Evolutionary conservation across 1,140 invertebrate genomes (phyloP).

Genomic region (Drosophila insularis): DNA sequence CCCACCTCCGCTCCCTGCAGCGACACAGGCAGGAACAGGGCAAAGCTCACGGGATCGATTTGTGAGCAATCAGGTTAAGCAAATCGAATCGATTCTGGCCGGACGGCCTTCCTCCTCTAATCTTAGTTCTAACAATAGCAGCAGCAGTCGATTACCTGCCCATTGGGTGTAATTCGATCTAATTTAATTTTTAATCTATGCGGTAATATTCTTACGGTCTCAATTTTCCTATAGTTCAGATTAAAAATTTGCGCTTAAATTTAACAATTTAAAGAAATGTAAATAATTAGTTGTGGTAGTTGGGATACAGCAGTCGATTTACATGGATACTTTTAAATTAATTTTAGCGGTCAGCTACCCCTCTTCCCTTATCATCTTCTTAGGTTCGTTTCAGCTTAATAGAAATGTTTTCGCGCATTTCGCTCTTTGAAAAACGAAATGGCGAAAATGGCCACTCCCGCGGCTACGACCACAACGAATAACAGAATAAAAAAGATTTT

Average conservation of each 20-base stretch:
- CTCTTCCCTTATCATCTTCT: conserved; percentile 2
- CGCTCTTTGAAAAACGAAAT: conserved; percentile 97
- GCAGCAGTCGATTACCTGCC: conserved; percentile 28
- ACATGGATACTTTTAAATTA: conserved; percentile 43
- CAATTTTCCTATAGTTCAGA: conserved; percentile 77
- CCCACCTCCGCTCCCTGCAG: neutral
- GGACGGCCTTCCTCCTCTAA: conserved; percentile 33
- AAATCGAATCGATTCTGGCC: conserved; percentile 68
- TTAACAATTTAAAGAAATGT: conserved; percentile 46
- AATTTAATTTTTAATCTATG: conserved; percentile 48
- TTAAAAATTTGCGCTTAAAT: conserved; percentile 75
- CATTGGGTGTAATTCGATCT: conserved; percentile 39
- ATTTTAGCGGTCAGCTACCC: conserved; percentile 29
- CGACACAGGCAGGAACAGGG: conserved; percentile 18
- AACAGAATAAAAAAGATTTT: conserved; percentile 95
- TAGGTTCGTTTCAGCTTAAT: conserved; percentile 83
- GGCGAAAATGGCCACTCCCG: conserved; percentile 91
- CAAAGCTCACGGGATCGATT: conserved; percentile 51
- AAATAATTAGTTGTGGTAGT: conserved; percentile 27
- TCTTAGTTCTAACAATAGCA: conserved; percentile 4
- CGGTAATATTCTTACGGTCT: conserved; percentile 73
- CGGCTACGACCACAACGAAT: conserved; percentile 89
- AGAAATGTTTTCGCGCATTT: conserved; percentile 94
- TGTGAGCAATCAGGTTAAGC: conserved; percentile 70
- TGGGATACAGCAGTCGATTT: conserved; percentile 31